These are phyloP conservation scores for Cecidostiba fungosa DNA, from an alignment of 2,888 invertebrate genomes.

Conservation along the genomic window DNA sequence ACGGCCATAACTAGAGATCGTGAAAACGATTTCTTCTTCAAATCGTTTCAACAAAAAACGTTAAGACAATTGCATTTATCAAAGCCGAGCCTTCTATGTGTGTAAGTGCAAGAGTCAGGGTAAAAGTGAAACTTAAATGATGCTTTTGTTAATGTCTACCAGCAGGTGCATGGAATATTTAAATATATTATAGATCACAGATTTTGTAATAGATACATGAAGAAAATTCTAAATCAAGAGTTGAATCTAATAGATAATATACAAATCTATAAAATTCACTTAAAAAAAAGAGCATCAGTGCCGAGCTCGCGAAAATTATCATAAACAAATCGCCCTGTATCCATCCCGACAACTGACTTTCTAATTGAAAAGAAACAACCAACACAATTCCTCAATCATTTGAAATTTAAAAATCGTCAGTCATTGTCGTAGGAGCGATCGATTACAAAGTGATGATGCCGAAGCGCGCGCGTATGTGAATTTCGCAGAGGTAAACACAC, in stretches of 20 bases:
- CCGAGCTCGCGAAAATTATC: neutral
- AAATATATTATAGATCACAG: too few relatives aligned
- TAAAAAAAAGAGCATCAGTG: neutral
- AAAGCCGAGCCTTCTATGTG: neutral
- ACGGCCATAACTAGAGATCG: neutral
- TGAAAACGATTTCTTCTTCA: neutral
- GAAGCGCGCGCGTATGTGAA: neutral
- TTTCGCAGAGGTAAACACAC: constrained; percentile 2
- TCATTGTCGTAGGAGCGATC: neutral
- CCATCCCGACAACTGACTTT: neutral
- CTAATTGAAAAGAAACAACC: constrained; percentile 4
- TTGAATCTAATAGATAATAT: too few relatives aligned
- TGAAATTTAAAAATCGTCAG: constrained; percentile 11
- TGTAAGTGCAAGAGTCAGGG: neutral
- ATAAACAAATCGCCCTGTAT: neutral
- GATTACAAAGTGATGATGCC: neutral
- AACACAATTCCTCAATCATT: neutral
- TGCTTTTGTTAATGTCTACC: neutral
- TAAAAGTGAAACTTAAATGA: constrained; percentile 47
- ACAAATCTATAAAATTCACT: too few relatives aligned
- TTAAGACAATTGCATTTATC: constrained; percentile 26
- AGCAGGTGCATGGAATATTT: neutral
- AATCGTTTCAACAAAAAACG: neutral
- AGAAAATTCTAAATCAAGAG: too few relatives aligned
- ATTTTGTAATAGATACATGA: too few relatives aligned